Percentiles rank a stretch among this genome's conserved stretches.
phyloP scores from a whole-genome alignment of 2,113 vertebrate species.

The Montifringilla adamsi region DNA sequence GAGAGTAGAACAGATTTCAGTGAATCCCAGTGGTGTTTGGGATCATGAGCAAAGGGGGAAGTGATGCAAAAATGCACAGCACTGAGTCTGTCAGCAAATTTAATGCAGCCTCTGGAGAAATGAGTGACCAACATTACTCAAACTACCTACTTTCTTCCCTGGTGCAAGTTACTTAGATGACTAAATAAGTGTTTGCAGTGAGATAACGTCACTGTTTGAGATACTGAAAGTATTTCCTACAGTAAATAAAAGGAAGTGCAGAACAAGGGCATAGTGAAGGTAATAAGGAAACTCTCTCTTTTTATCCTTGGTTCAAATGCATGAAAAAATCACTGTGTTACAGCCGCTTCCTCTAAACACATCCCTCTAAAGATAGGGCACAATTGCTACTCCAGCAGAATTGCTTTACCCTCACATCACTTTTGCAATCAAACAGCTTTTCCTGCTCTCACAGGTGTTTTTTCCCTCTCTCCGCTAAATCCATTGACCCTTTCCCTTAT shows the following conservation, averaged over 20 bases:
- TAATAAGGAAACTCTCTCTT: constrained; percentile 27
- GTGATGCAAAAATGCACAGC: background rate
- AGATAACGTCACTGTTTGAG: constrained; percentile 54
- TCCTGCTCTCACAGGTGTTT: background rate
- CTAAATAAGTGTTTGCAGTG: constrained; percentile 55
- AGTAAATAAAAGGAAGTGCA: constrained; percentile 40
- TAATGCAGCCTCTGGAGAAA: background rate
- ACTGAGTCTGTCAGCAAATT: background rate
- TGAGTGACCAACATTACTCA: background rate
- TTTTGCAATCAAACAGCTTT: background rate
- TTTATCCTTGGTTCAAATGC: constrained; percentile 33
- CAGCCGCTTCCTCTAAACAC: background rate
- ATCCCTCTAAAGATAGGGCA: background rate
- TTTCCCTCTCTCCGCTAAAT: background rate
- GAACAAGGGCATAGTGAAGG: constrained; percentile 34
- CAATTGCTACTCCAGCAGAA: background rate
- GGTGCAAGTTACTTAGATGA: constrained; percentile 24
- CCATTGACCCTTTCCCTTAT: background rate
- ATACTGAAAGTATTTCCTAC: constrained; percentile 55
- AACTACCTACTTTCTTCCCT: background rate
- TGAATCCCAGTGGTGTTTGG: background rate
- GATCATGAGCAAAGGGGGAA: background rate
- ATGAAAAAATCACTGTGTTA: background rate
- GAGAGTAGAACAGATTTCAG: background rate
- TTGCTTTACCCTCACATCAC: background rate